These are phyloP conservation scores for Typhlichthys subterraneus DNA, from an alignment of 2,797 vertebrate species.

Conservation along the genomic window DNA sequence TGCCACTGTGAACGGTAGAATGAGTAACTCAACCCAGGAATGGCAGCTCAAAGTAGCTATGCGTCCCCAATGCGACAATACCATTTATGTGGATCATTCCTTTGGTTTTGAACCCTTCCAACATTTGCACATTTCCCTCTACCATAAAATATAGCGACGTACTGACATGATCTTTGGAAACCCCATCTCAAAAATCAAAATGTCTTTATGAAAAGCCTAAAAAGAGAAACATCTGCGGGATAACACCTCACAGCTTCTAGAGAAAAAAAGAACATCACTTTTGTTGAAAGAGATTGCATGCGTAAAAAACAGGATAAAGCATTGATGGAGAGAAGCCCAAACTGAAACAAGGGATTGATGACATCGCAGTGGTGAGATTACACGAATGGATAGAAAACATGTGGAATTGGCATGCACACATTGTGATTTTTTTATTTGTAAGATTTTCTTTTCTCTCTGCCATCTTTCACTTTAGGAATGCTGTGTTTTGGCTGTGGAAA, in stretches of 20 bases:
- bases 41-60: constrained; percentile 55
- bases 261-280: constrained; percentile 38
- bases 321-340: constrained; percentile 40
- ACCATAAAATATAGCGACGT: constrained; percentile 28
- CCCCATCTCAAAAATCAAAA: constrained; percentile 40
- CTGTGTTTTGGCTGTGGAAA: constrained; percentile 20
- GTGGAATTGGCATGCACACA: constrained; percentile 50
- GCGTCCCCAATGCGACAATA: constrained; percentile 46
- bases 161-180: constrained; percentile 43
- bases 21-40: constrained; percentile 53
- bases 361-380: constrained; percentile 61
- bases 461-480: constrained; percentile 20
- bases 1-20: constrained; percentile 45
- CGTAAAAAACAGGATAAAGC: constrained; percentile 62
- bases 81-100: constrained; percentile 59
- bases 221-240: constrained; percentile 62
- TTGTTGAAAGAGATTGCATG: constrained; percentile 59
- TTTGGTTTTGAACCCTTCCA: constrained; percentile 45
- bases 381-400: constrained; percentile 72
- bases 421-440: constrained; percentile 41
- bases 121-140: constrained; percentile 35
- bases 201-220: constrained; percentile 31
- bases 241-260: constrained; percentile 61
- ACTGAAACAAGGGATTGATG: constrained; percentile 64
- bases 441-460: constrained; percentile 31